These are phyloP conservation scores for Heteromyza rotundicornis DNA, from an alignment of 2,888 invertebrate genomes.

Conservation along the genomic window DNA sequence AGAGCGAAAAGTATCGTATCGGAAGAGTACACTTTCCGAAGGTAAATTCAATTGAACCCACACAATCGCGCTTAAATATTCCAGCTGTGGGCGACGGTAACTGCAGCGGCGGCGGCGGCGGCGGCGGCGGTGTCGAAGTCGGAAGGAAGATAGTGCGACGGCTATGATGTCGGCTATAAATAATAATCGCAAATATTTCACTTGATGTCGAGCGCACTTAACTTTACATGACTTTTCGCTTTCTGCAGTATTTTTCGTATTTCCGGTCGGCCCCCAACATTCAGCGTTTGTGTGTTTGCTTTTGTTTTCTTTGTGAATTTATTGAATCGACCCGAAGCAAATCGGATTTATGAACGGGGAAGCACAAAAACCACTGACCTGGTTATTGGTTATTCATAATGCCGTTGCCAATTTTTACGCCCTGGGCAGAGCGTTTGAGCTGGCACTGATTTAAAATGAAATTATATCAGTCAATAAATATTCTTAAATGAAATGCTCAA, in stretches of 20 bases:
- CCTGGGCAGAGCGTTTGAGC: no score
- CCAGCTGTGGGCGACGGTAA: constrained; percentile 3
- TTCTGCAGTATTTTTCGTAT: constrained; percentile 31
- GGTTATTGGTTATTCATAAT: no score
- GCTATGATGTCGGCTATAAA: not conserved
- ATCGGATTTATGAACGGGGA: no score
- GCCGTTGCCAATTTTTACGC: no score
- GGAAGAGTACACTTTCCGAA: constrained; percentile 25
- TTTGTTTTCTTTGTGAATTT: no score
- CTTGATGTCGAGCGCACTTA: constrained; percentile 24
- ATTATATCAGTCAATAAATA: no score
- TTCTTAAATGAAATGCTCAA: no score
- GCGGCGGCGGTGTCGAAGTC: constrained; percentile 14
- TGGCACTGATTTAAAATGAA: no score
- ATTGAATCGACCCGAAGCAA: no score
- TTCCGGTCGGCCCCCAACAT: constrained; percentile 34
- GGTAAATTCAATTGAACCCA: constrained; percentile 49
- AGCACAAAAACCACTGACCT: no score
- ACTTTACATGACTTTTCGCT: constrained; percentile 47
- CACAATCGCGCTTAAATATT: constrained; percentile 4
- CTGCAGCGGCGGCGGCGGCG: constrained; percentile 16
- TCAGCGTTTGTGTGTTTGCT: no score
- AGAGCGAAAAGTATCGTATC: no score
- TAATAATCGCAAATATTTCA: not conserved
- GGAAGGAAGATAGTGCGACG: not conserved